Conservation (phyloP, 2,797 vertebrate genomes). For the Erpetoichthys calabaricus region DNA sequence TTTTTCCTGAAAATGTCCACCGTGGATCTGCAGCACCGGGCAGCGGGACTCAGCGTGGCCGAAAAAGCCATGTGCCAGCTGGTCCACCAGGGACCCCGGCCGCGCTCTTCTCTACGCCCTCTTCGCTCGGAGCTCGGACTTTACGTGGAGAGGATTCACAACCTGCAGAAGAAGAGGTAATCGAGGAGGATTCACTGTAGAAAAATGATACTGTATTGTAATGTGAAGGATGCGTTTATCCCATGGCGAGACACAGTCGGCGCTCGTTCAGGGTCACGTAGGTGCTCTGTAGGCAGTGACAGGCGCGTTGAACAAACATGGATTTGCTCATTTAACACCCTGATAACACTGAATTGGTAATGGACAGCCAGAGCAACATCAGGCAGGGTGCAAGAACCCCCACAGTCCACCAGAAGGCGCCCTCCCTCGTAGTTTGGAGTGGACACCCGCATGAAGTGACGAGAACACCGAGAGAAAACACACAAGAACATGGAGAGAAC, state of each 20-base stretch:
- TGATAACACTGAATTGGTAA: no score
- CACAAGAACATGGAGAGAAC: no score
- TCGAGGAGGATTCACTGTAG: neutral
- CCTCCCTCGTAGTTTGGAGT: no score
- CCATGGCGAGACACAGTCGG: neutral
- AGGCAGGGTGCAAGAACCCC: no score
- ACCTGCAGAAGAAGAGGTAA: conserved; percentile 59
- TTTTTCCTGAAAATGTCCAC: conserved; percentile 26
- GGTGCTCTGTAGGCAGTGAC: neutral
- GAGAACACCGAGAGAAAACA: no score
- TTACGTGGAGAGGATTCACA: conserved; percentile 46
- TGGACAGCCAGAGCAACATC: no score
- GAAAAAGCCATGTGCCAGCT: conserved; percentile 57
- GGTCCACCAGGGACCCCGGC: conserved; percentile 50
- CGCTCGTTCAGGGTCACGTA: neutral
- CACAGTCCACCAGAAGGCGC: no score
- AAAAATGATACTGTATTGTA: neutral
- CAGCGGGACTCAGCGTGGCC: conserved; percentile 34
- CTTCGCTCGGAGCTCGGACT: conserved; percentile 53
- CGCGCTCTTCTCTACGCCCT: conserved; percentile 46
- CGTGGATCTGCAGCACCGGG: conserved; percentile 23
- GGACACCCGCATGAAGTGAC: no score
- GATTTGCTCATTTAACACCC: no score
- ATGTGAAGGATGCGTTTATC: neutral
- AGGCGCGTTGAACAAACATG: neutral